Percentiles rank a stretch among this genome's conserved stretches.
Evolutionary conservation across 2,113 vertebrate species (phyloP).

Genomic region (Malurus alboscapulatus): DNA sequence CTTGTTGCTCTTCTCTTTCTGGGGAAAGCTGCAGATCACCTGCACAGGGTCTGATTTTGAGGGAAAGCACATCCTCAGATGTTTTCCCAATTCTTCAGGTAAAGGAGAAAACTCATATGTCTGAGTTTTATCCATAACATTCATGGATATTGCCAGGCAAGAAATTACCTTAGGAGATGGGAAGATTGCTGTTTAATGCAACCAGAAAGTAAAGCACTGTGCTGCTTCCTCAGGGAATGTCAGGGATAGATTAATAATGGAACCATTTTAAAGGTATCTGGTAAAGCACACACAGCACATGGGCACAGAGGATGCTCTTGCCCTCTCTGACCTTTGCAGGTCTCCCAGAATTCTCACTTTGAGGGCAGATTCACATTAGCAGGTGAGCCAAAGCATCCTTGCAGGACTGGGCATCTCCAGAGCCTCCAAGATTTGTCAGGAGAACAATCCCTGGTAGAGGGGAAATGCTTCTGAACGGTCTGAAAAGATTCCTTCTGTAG

Average conservation of each 20-base stretch:
- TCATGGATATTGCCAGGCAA: fast-evolving
- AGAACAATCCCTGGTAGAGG: not conserved
- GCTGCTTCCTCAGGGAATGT: not conserved
- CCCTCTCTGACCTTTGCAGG: not conserved
- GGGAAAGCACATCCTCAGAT: not conserved
- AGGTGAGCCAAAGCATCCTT: not conserved
- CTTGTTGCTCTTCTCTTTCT: not conserved
- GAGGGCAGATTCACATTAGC: not conserved
- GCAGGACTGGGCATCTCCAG: not conserved
- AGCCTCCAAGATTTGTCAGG: not conserved
- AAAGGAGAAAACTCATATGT: not conserved
- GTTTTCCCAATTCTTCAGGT: not conserved
- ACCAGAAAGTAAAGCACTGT: not conserved
- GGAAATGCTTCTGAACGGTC: not conserved
- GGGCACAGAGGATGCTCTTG: not conserved
- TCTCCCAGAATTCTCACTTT: not conserved
- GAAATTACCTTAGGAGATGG: not conserved
- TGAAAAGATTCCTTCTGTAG: not conserved
- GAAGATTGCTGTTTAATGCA: not conserved
- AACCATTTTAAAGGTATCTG: not conserved
- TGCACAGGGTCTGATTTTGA: not conserved
- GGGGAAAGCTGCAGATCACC: not conserved
- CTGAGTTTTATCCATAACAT: not conserved
- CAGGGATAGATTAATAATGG: not conserved
- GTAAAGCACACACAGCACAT: fast-evolving